Percentiles rank a stretch among this genome's conserved stretches.
Conservation (phyloP, 2,797 vertebrate species). For the Discoglossus pictus region DNA sequence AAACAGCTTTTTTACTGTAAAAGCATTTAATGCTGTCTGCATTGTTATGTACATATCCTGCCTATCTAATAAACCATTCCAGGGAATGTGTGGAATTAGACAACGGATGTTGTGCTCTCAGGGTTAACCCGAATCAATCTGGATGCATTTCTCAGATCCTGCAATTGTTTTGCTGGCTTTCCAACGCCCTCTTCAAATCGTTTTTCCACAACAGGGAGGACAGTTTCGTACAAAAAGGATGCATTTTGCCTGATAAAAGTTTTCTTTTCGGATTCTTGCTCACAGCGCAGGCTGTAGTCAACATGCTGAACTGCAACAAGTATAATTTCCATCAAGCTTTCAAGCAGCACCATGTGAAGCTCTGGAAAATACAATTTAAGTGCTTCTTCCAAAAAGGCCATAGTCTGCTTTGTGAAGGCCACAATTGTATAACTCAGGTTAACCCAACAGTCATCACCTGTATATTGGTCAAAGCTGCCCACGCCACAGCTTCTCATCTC, state of each 20-base stretch:
- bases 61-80: not conserved
- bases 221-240: constrained; percentile 92
- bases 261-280: constrained; percentile 95
- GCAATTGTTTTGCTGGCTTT: constrained; percentile 95
- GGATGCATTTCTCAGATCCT: constrained; percentile 90
- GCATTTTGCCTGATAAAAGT: constrained; percentile 90
- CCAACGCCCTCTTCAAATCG: constrained; percentile 93
- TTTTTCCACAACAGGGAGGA: constrained; percentile 92
- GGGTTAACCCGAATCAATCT: constrained; percentile 87
- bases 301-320: constrained; percentile 95
- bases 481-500: constrained; percentile 91
- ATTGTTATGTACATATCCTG: too few relatives aligned
- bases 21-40: too few relatives aligned
- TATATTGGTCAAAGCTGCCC: constrained; percentile 87
- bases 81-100: constrained; percentile 65
- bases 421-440: constrained; percentile 97
- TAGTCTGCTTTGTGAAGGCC: constrained; percentile 98
- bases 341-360: constrained; percentile 95
- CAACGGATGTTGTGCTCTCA: constrained; percentile 92
- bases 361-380: constrained; percentile 95
- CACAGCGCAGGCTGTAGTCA: constrained; percentile 95
- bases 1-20: too few relatives aligned
- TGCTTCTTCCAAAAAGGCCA: constrained; percentile 95
- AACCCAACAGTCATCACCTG: constrained; percentile 97
- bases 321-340: constrained; percentile 93